Percentiles rank a stretch among this genome's conserved stretches.
phyloP scores from a whole-genome alignment of 2,797 vertebrate genomes.

The Chromis chromis region DNA sequence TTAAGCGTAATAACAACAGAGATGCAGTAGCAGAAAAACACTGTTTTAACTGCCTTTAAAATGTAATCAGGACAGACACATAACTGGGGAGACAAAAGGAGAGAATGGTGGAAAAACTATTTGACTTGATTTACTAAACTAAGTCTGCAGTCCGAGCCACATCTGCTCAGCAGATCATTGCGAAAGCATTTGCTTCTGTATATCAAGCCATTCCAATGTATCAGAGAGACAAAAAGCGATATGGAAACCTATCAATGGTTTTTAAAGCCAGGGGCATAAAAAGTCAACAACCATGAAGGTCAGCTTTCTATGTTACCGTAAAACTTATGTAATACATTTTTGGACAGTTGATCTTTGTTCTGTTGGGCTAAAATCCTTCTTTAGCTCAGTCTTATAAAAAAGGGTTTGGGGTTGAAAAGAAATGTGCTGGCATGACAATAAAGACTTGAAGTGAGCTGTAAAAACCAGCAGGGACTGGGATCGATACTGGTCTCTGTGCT shows the following conservation, averaged over 20 bases:
- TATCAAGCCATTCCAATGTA: constrained; percentile 55
- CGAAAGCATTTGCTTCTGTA: constrained; percentile 71
- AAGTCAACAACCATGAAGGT: constrained; percentile 31
- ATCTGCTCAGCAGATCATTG: constrained; percentile 70
- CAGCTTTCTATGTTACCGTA: constrained; percentile 28
- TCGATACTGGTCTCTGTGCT: constrained; percentile 47
- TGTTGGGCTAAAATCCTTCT: constrained; percentile 27
- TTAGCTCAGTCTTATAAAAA: constrained; percentile 61
- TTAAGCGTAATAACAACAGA: too few species aligned
- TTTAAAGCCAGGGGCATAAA: constrained; percentile 45
- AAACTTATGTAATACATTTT: constrained; percentile 45
- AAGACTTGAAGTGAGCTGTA: constrained; percentile 60
- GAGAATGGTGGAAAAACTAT: constrained; percentile 42
- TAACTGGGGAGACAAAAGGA: constrained; percentile 28
- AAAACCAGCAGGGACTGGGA: constrained; percentile 58
- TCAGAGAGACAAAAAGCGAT: constrained; percentile 47
- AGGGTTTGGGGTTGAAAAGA: constrained; percentile 35
- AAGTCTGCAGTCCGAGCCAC: constrained; percentile 51
- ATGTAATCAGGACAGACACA: constrained; percentile 26
- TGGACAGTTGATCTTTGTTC: constrained; percentile 46
- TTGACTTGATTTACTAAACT: constrained; percentile 56
- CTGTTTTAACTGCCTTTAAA: constrained; percentile 5
- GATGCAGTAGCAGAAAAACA: background rate
- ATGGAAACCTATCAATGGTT: constrained; percentile 49
- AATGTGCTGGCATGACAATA: constrained; percentile 69